Evolutionary conservation across 1,140 invertebrate species (phyloP).

Genomic region (Diabrotica virgifera): DNA sequence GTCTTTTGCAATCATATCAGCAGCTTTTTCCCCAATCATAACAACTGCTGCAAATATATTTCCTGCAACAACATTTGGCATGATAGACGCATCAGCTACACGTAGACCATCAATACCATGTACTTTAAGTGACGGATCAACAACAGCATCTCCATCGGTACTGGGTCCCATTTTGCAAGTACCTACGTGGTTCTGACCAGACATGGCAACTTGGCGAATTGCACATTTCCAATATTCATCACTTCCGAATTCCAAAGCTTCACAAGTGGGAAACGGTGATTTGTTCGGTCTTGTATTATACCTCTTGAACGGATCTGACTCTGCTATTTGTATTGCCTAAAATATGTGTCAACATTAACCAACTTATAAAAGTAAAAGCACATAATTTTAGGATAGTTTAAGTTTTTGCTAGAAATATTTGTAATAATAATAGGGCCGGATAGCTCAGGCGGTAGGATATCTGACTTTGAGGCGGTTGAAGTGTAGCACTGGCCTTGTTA

Average conservation of each 20-base stretch:
- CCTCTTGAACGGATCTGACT: slow-evolving; percentile 33
- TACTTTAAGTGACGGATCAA: slow-evolving; percentile 54
- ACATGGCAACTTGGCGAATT: slow-evolving; percentile 46
- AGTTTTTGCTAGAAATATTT: too few relatives aligned
- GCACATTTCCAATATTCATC: slow-evolving; percentile 54
- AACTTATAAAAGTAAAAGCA: neutral
- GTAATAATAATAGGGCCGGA: too few relatives aligned
- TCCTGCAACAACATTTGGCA: slow-evolving; percentile 61
- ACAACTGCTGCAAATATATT: slow-evolving; percentile 63
- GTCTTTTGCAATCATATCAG: slow-evolving; percentile 53
- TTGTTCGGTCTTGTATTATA: slow-evolving; percentile 40
- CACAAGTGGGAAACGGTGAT: slow-evolving; percentile 50
- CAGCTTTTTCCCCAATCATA: slow-evolving; percentile 65
- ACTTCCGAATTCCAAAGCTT: slow-evolving; percentile 33
- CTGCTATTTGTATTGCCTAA: slow-evolving; percentile 37
- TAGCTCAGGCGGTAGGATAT: too few relatives aligned
- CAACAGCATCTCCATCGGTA: slow-evolving; percentile 56
- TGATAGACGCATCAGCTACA: slow-evolving; percentile 62
- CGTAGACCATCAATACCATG: slow-evolving; percentile 56
- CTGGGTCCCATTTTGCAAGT: slow-evolving; percentile 65
- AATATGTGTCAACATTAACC: too few relatives aligned
- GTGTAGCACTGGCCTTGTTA: too few relatives aligned
- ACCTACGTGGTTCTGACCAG: slow-evolving; percentile 54
- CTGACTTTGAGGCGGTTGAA: too few relatives aligned
- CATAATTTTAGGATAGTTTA: neutral